These are phyloP conservation scores for Nephila pilipes DNA, from an alignment of 1,140 invertebrate species.

Conservation along the genomic window DNA sequence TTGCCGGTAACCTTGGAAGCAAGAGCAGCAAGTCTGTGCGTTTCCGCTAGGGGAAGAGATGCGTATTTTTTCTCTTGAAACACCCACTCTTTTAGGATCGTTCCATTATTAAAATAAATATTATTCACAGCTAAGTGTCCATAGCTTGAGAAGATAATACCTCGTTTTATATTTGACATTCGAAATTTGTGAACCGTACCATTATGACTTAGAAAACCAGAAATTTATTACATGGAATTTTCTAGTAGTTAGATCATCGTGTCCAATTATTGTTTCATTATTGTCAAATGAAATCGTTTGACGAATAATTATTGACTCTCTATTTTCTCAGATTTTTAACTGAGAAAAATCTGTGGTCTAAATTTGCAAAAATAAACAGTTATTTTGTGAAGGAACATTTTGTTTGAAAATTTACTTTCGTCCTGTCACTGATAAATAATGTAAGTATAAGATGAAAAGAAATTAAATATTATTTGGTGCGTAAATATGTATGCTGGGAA, in stretches of 20 bases:
- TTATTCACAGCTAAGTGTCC: not conserved
- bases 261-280: not conserved
- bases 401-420: not conserved
- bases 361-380: not conserved
- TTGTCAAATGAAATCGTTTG: slow-evolving; percentile 27
- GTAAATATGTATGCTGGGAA: too few species aligned
- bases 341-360: not conserved
- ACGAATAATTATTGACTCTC: not conserved
- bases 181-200: not conserved
- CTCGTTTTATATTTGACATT: not conserved
- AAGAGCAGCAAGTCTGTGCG: slow-evolving; percentile 36
- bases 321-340: not conserved
- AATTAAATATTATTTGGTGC: not conserved
- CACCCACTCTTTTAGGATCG: slow-evolving; percentile 40
- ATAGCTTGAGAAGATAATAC: not conserved
- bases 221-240: not conserved
- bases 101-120: not conserved
- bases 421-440: not conserved
- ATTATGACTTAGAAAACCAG: slow-evolving; percentile 11
- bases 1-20: slow-evolving; percentile 66
- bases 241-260: not conserved
- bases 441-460: not conserved
- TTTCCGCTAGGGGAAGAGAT: slow-evolving; percentile 54
- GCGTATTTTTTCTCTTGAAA: slow-evolving; percentile 60
- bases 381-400: not conserved